These are phyloP conservation scores for Pagrus major DNA, from an alignment of 2,113 vertebrate genomes.

Conservation along the genomic window DNA sequence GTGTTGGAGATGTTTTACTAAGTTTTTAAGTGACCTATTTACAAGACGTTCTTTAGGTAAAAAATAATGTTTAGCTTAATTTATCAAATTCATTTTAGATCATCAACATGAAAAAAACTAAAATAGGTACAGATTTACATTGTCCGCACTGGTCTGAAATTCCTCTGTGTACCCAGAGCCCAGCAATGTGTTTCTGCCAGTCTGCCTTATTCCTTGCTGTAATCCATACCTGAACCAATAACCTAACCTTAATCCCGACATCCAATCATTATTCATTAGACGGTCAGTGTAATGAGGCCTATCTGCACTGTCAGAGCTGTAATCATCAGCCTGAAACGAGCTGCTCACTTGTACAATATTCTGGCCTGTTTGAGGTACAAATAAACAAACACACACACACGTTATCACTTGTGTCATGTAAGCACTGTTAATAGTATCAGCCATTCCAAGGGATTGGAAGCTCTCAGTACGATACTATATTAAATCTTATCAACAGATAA, in stretches of 20 bases:
- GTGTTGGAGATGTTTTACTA: neutral
- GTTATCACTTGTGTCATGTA: neutral
- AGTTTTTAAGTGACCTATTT: neutral
- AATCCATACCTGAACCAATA: conserved; percentile 29
- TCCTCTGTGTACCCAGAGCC: neutral
- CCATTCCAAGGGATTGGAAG: neutral
- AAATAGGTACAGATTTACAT: neutral
- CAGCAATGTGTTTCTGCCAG: neutral
- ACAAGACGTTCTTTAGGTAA: neutral
- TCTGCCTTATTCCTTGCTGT: neutral
- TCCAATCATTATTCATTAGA: conserved; percentile 10
- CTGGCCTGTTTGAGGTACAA: neutral
- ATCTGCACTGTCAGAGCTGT: neutral
- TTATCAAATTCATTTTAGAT: neutral
- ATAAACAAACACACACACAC: neutral
- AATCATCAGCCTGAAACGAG: neutral
- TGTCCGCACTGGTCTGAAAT: neutral
- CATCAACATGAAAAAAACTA: neutral
- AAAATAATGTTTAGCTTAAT: neutral
- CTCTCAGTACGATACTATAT: neutral
- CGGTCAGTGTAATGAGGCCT: conserved; percentile 15
- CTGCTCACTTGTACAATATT: neutral
- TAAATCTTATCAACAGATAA: neutral
- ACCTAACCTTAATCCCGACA: conserved; percentile 24
- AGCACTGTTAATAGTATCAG: conserved; percentile 12